Conservation (phyloP, 2,113 vertebrate species). For the Apteryx mantelli region DNA sequence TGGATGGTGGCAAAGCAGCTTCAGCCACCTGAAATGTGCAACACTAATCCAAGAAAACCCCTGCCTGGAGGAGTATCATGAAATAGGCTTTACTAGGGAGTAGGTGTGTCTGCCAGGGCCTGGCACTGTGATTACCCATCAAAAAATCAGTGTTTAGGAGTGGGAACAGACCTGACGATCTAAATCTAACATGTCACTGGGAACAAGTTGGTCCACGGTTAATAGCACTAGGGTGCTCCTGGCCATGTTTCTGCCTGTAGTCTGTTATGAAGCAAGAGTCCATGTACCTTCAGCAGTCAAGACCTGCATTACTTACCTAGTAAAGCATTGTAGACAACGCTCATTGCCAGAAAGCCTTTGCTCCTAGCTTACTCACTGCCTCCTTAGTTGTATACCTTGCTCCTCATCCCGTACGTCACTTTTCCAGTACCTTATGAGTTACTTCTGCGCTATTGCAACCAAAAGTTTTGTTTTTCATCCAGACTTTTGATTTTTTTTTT, state of each 20-base stretch:
- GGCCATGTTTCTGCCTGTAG: neutral
- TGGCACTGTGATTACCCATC: neutral
- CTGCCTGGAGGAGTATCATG: constrained; percentile 28
- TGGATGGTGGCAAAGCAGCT: constrained; percentile 36
- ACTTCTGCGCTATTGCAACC: neutral
- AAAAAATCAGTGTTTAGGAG: neutral
- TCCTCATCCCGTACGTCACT: neutral
- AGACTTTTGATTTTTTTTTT: neutral
- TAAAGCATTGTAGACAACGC: neutral
- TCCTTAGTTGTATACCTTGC: neutral
- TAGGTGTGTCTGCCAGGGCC: neutral
- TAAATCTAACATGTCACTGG: neutral
- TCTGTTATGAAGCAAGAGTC: neutral
- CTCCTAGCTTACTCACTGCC: neutral
- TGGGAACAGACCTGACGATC: neutral
- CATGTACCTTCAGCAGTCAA: fast-evolving
- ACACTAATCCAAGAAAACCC: constrained; percentile 24
- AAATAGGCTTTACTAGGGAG: neutral
- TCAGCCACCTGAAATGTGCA: constrained; percentile 23
- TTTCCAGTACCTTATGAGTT: neutral
- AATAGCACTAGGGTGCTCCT: neutral
- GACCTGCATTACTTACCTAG: neutral
- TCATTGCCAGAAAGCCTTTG: neutral
- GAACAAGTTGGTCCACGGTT: neutral
- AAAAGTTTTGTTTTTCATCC: neutral